A percentile compares a stretch with the other conserved stretches of the same genome.
These are phyloP conservation scores for Zygothrica quintamaculata DNA, from an alignment of 2,888 invertebrate species.

Conservation along the genomic window DNA sequence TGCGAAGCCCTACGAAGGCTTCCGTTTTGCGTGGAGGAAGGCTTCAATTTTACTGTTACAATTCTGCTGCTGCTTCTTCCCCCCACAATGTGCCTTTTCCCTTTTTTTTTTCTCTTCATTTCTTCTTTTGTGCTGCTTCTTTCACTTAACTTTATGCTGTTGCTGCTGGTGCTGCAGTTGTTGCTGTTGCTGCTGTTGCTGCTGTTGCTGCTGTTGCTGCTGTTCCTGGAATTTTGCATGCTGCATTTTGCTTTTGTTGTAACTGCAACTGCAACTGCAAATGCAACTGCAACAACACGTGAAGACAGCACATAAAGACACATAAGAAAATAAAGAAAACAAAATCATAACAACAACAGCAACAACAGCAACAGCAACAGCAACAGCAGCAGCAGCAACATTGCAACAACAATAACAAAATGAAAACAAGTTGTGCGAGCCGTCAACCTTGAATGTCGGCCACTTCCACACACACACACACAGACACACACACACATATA, in stretches of 20 bases:
- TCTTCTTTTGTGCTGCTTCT: conserved; percentile 8
- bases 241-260: conserved; percentile 51
- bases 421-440: conserved; percentile 65
- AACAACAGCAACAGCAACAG: conserved; percentile 41
- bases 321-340: conserved; percentile 2
- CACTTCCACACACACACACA: conserved; percentile 52
- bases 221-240: conserved; percentile 18
- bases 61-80: conserved; percentile 21
- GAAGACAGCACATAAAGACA: neutral
- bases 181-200: conserved; percentile 34
- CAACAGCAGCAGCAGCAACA: conserved; percentile 45
- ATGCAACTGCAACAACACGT: conserved; percentile 8
- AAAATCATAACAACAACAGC: conserved; percentile 40
- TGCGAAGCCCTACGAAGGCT: conserved; percentile 54
- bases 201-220: conserved; percentile 4
- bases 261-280: conserved; percentile 39
- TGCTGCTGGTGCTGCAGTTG: conserved; percentile 5
- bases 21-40: conserved; percentile 43
- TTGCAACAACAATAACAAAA: conserved; percentile 48
- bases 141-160: neutral
- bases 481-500: conserved; percentile 30
- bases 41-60: conserved; percentile 62
- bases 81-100: conserved; percentile 12
- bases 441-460: conserved; percentile 78
- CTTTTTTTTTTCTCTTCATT: conserved; percentile 5